Conservation (phyloP, 2,113 vertebrate genomes). For the Herpailurus yagouaroundi region DNA sequence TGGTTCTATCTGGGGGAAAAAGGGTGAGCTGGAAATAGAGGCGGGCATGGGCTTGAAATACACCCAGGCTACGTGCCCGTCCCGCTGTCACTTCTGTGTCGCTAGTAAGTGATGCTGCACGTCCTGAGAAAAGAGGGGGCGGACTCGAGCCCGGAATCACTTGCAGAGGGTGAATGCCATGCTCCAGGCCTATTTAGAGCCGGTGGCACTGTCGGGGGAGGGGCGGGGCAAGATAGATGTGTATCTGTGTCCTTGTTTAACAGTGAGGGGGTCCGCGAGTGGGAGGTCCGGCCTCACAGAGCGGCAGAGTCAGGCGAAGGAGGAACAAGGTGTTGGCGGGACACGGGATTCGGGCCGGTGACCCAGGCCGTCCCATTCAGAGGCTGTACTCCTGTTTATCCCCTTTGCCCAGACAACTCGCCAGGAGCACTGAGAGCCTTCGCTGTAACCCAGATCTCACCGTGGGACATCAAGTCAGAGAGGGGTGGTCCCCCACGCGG, state of each 20-base stretch:
- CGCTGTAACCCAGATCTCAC: not conserved
- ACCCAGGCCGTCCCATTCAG: not conserved
- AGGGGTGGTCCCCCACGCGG: not conserved
- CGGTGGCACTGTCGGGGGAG: accelerated
- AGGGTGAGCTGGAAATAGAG: not conserved
- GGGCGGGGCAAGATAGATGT: accelerated
- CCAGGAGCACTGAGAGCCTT: not conserved
- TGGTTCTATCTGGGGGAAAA: too few relatives aligned
- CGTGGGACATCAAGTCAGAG: not conserved
- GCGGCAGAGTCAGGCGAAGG: not conserved
- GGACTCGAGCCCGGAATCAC: not conserved
- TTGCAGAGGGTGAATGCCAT: not conserved
- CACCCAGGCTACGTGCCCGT: too few relatives aligned
- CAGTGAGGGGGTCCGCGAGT: not conserved
- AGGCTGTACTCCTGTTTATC: accelerated
- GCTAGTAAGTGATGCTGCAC: not conserved
- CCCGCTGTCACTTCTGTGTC: not conserved
- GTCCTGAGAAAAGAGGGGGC: too few relatives aligned
- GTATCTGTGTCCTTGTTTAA: not conserved
- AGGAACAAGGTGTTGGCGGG: not conserved
- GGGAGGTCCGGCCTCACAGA: not conserved
- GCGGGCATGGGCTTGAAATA: not conserved
- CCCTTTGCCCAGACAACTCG: not conserved
- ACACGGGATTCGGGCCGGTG: not conserved
- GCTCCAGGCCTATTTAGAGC: not conserved